These are phyloP conservation scores for Dipodomys stephensi DNA, from an alignment of 2,113 vertebrate genomes.

Conservation along the genomic window DNA sequence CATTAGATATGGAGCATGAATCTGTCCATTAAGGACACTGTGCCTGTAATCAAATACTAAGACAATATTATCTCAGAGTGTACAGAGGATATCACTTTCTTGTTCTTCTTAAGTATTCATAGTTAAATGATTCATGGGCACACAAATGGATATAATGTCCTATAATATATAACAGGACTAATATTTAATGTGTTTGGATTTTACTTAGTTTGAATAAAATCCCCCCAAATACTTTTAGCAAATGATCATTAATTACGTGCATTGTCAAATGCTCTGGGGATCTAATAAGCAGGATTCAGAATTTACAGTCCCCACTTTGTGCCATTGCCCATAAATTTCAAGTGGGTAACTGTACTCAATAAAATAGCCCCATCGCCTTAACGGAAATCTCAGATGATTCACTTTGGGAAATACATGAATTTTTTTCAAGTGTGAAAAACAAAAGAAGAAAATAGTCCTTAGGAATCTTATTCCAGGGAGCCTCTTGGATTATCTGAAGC, in stretches of 20 bases:
- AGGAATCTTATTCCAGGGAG: constrained; percentile 28
- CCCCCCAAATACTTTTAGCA: constrained; percentile 73
- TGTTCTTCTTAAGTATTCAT: constrained; percentile 83
- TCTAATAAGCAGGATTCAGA: constrained; percentile 76
- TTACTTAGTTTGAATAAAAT: constrained; percentile 78
- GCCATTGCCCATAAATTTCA: constrained; percentile 71
- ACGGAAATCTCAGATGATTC: constrained; percentile 24
- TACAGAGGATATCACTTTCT: constrained; percentile 76
- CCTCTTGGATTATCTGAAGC: constrained; percentile 9
- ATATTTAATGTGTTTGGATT: constrained; percentile 79
- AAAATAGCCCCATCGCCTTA: constrained; percentile 60
- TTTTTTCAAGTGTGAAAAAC: constrained; percentile 4
- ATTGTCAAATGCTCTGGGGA: constrained; percentile 73
- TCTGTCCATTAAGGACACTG: constrained; percentile 81
- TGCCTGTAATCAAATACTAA: constrained; percentile 83
- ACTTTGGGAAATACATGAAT: not conserved
- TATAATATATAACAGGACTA: constrained; percentile 62
- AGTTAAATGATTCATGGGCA: constrained; percentile 84
- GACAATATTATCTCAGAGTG: constrained; percentile 78
- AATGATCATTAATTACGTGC: constrained; percentile 79
- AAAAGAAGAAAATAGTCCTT: constrained; percentile 42
- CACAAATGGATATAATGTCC: constrained; percentile 77
- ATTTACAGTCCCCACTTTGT: constrained; percentile 75
- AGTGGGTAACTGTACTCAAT: constrained; percentile 42
- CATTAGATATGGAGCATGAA: constrained; percentile 79